These are phyloP conservation scores for Pocillopora meandrina DNA, from an alignment of 92 coral and sea anemone genomes.

Conservation along the genomic window DNA sequence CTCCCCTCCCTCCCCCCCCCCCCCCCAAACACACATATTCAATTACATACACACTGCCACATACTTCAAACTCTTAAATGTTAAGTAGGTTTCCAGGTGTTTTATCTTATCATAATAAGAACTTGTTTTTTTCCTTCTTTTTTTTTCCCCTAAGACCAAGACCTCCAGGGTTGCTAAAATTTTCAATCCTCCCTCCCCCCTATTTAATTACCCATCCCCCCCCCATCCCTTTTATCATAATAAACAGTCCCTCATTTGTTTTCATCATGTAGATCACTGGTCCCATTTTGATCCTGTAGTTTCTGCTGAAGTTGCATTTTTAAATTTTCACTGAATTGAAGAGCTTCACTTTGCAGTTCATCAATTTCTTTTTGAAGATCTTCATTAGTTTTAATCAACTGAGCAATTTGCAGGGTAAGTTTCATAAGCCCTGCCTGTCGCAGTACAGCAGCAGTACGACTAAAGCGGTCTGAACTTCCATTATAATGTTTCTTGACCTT, in stretches of 20 bases:
- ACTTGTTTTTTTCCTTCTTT: too few species aligned
- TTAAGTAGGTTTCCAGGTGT: too few species aligned
- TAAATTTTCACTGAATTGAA: conserved; percentile 65
- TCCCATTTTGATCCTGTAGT: conserved; percentile 37
- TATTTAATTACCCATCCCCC: too few species aligned
- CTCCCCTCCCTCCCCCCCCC: too few species aligned
- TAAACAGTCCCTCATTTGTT: neutral
- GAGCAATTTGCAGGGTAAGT: conserved; percentile 82
- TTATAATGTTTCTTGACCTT: conserved; percentile 21
- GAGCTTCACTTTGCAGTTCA: conserved; percentile 66
- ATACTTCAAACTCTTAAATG: too few species aligned
- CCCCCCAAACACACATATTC: too few species aligned
- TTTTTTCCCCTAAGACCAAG: too few species aligned
- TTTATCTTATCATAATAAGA: too few species aligned
- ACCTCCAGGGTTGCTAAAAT: too few species aligned
- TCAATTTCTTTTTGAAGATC: conserved; percentile 83
- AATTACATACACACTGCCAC: too few species aligned
- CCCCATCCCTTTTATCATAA: too few species aligned
- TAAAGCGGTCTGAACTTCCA: conserved; percentile 56
- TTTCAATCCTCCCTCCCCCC: too few species aligned
- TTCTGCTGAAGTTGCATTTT: conserved; percentile 73
- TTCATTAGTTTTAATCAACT: conserved; percentile 79
- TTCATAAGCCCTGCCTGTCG: conserved; percentile 88
- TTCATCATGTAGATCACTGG: neutral
- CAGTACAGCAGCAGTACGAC: conserved; percentile 77